Percentiles rank a stretch among this genome's conserved stretches.
Evolutionary conservation across 2,113 vertebrate genomes (phyloP).

Genomic region (Poecilia latipinna): DNA sequence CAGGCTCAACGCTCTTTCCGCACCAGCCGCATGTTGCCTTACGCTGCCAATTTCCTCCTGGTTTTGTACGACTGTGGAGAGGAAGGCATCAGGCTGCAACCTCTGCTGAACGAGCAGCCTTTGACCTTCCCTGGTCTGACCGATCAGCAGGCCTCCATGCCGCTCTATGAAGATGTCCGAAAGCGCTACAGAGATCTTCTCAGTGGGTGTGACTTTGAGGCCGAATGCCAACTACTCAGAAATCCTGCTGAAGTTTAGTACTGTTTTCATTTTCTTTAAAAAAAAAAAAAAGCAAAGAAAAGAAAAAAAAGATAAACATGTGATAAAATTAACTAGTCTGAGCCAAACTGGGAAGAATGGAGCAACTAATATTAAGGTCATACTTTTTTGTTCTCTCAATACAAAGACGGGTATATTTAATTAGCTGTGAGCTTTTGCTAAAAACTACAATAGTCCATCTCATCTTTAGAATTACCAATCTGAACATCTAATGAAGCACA

Average conservation of each 20-base stretch:
- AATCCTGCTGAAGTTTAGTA: slow-evolving; percentile 17
- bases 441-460: too few relatives aligned
- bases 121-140: slow-evolving; percentile 81
- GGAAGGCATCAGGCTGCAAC: slow-evolving; percentile 83
- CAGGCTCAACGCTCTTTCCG: slow-evolving; percentile 84
- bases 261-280: background rate
- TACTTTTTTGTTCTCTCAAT: background rate
- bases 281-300: background rate
- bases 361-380: background rate
- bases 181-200: slow-evolving; percentile 84
- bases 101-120: slow-evolving; percentile 89
- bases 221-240: slow-evolving; percentile 82
- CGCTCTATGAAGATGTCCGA: slow-evolving; percentile 83
- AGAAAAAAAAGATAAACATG: background rate
- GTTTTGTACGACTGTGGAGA: slow-evolving; percentile 88
- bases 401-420: too few relatives aligned
- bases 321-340: background rate
- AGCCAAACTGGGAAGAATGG: background rate
- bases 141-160: slow-evolving; percentile 60
- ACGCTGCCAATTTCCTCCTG: slow-evolving; percentile 89
- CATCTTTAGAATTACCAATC: too few relatives aligned
- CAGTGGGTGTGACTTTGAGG: slow-evolving; percentile 82
- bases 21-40: slow-evolving; percentile 88
- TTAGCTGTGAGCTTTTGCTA: too few relatives aligned
- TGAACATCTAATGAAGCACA: too few relatives aligned